Evolutionary conservation across 2,113 vertebrate genomes (phyloP).

Genomic region (Todiramphus saurophagus): DNA sequence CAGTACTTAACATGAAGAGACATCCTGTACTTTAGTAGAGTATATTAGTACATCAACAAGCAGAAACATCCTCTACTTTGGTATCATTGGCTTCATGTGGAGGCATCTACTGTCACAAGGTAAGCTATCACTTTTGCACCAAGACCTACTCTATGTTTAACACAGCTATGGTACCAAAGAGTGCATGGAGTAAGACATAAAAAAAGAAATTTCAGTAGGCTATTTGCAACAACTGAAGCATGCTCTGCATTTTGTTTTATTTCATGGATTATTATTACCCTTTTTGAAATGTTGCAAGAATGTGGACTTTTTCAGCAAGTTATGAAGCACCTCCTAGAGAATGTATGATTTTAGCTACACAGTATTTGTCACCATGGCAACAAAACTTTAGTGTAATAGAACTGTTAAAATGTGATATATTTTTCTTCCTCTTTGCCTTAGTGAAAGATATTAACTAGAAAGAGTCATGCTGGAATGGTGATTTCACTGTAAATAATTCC

Average conservation of each 20-base stretch:
- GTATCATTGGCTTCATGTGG: not conserved
- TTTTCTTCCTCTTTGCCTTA: constrained; percentile 39
- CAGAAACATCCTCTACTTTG: not conserved
- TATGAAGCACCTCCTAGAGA: constrained; percentile 62
- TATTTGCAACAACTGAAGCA: not conserved
- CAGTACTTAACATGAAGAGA: not conserved
- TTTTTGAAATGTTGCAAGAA: constrained; percentile 14
- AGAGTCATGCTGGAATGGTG: not conserved
- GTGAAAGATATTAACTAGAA: constrained; percentile 24
- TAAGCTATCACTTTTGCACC: not conserved
- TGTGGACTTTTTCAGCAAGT: constrained; percentile 44
- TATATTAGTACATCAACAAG: not conserved
- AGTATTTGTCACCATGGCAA: constrained; percentile 46
- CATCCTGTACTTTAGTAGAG: not conserved
- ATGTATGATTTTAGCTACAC: constrained; percentile 44
- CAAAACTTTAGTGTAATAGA: constrained; percentile 42
- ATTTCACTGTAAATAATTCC: constrained; percentile 56
- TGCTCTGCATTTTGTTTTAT: not conserved
- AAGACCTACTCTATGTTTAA: not conserved
- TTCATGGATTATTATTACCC: not conserved
- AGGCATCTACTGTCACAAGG: not conserved
- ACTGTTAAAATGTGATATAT: not conserved
- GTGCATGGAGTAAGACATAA: not conserved
- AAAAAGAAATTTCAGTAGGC: not conserved
- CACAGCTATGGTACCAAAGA: not conserved